Conservation (phyloP, 2,113 vertebrate species). For the Ameiurus melas region DNA sequence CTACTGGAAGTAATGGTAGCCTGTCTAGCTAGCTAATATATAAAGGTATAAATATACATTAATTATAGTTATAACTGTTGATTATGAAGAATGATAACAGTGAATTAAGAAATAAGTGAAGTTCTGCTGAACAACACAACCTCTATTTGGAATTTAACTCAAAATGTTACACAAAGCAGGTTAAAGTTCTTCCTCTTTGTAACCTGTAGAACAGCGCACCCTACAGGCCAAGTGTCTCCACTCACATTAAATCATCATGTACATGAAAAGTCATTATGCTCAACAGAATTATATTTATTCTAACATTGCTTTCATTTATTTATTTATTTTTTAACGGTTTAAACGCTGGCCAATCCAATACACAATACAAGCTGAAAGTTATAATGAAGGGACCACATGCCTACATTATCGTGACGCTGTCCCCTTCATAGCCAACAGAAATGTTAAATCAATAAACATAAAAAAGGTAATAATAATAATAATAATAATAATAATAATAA, state of each 20-base stretch:
- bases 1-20: no score
- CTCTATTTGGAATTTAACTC: not conserved
- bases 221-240: not conserved
- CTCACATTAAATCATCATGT: not conserved
- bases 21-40: not conserved
- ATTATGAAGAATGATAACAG: no score
- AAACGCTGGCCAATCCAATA: not conserved
- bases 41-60: no score
- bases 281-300: not conserved
- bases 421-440: not conserved
- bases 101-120: no score
- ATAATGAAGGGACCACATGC: not conserved
- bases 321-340: not conserved
- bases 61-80: no score
- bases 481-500: not conserved
- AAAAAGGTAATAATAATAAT: not conserved
- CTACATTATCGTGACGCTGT: not conserved
- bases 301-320: not conserved
- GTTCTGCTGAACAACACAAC: not conserved
- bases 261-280: not conserved
- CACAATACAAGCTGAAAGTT: not conserved
- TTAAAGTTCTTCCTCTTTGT: not conserved
- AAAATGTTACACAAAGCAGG: not conserved
- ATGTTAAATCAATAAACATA: not conserved
- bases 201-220: constrained; percentile 11